Conservation (phyloP, 2,888 invertebrate genomes). For the Branchipolynoe longqiensis region DNA sequence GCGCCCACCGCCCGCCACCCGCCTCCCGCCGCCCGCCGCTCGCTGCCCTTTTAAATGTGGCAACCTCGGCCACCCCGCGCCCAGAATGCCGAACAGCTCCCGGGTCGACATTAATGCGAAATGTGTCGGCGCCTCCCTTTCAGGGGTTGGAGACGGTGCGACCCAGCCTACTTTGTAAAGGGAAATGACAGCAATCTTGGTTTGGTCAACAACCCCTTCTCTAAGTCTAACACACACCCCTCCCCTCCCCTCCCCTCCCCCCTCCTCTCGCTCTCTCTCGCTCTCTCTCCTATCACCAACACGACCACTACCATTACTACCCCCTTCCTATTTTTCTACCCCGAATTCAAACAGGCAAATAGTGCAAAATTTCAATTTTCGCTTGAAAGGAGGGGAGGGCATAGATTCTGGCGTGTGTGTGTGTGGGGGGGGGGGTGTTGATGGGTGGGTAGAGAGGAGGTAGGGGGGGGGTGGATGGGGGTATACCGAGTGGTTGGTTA, state of each 20-base stretch:
- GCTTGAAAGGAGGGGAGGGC: conserved; percentile 24
- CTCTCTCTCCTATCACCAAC: too few species aligned
- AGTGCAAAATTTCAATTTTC: conserved; percentile 37
- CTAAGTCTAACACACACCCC: too few species aligned
- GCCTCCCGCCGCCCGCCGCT: background rate
- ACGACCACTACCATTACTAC: too few species aligned
- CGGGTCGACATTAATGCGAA: conserved; percentile 8
- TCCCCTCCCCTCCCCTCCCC: too few species aligned
- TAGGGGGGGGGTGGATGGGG: background rate
- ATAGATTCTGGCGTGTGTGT: conserved; percentile 17
- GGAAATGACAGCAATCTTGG: conserved; percentile 45
- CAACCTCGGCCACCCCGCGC: background rate
- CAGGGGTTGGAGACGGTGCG: background rate
- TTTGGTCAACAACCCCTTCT: conserved; percentile 41
- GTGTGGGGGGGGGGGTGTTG: background rate
- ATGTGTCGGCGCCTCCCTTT: conserved; percentile 39
- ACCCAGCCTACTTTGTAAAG: conserved; percentile 33
- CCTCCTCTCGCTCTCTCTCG: too few species aligned
- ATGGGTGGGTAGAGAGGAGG: conserved; percentile 8
- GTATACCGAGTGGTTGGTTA: background rate
- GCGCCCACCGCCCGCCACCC: background rate
- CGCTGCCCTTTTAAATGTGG: background rate
- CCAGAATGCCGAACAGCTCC: conserved; percentile 17
- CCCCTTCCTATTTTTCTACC: background rate
- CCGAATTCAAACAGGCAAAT: conserved; percentile 27